phyloP scores from a whole-genome alignment of 1,140 invertebrate species.

The Euura lappo region DNA sequence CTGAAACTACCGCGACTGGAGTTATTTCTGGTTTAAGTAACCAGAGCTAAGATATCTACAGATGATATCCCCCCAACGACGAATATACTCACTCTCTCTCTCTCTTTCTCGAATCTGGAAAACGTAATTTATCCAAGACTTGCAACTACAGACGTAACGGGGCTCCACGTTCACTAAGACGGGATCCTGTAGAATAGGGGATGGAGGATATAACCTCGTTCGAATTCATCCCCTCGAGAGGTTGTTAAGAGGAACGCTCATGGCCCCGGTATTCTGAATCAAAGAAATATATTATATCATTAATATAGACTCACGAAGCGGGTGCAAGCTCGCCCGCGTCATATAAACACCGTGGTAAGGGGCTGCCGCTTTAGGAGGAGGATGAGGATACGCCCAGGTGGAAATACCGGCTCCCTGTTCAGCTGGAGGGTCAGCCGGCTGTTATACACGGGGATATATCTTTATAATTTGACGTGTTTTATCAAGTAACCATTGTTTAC shows the following conservation, averaged over 20 bases:
- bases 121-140: neutral
- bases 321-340: neutral
- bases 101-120: neutral
- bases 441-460: neutral
- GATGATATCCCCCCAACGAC: too few species aligned
- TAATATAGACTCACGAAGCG: neutral
- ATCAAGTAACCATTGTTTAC: constrained; percentile 7
- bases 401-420: too few species aligned
- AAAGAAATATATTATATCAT: constrained; percentile 5
- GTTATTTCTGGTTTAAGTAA: constrained; percentile 1
- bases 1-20: neutral
- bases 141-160: neutral
- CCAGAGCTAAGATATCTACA: neutral
- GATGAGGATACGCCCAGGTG: too few species aligned
- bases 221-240: neutral
- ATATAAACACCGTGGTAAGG: too few species aligned
- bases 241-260: too few species aligned
- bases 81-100: too few species aligned
- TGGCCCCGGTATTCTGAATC: neutral
- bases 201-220: neutral
- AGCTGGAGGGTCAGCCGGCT: neutral
- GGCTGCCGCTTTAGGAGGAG: too few species aligned
- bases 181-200: too few species aligned
- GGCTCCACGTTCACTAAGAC: neutral
- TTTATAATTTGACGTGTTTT: constrained; percentile 5